A percentile compares a stretch with the other conserved stretches of the same genome.
These are phyloP conservation scores for Chymomyza amoena DNA, from an alignment of 2,888 invertebrate species.

Conservation along the genomic window DNA sequence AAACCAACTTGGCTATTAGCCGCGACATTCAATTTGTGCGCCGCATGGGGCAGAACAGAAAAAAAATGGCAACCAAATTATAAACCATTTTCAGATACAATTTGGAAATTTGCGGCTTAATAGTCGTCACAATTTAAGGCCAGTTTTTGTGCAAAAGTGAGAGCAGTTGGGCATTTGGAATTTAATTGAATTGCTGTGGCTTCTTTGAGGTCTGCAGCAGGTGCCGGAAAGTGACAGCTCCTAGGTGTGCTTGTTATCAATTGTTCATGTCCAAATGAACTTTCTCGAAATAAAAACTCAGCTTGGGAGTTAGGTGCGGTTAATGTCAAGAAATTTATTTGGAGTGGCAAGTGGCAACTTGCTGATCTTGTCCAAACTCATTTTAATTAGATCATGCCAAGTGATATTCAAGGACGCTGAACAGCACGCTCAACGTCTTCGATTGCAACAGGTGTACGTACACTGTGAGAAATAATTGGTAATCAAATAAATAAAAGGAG, in stretches of 20 bases:
- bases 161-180: slow-evolving; percentile 57
- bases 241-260: background rate
- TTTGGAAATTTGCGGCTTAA: slow-evolving; percentile 48
- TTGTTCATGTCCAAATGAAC: background rate
- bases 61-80: slow-evolving; percentile 6
- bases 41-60: slow-evolving; percentile 46
- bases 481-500: background rate
- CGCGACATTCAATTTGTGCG: slow-evolving; percentile 67
- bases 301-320: background rate
- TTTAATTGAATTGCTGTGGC: slow-evolving; percentile 57
- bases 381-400: background rate
- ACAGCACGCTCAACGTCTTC: background rate
- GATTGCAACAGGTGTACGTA: background rate
- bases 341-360: background rate
- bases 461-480: background rate
- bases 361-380: background rate
- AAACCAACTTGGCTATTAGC: slow-evolving; percentile 50
- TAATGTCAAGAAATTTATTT: background rate
- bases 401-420: background rate
- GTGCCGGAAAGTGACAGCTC: background rate
- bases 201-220: background rate
- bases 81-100: slow-evolving; percentile 34
- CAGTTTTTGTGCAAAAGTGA: slow-evolving; percentile 34
- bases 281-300: background rate
- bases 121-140: background rate